phyloP scores from a whole-genome alignment of 2,113 vertebrate genomes.

The Seriola rivoliana region DNA sequence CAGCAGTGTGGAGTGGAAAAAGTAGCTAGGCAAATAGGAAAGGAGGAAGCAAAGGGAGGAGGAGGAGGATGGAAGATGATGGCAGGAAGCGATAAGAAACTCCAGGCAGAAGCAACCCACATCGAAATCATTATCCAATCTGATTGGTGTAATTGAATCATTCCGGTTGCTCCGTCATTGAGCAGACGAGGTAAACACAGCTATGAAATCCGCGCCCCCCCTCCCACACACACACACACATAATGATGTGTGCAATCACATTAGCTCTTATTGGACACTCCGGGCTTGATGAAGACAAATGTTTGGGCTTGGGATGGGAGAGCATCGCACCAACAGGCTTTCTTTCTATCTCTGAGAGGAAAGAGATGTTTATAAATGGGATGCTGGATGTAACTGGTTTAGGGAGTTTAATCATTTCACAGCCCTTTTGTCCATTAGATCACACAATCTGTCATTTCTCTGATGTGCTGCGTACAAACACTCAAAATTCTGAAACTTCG shows the following conservation, averaged over 20 bases:
- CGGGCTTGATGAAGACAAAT: conserved; percentile 81
- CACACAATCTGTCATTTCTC: conserved; percentile 17
- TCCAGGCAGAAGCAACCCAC: conserved; percentile 73
- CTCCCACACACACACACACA: conserved; percentile 22
- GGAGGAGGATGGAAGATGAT: conserved; percentile 38
- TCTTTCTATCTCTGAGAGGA: conserved; percentile 54
- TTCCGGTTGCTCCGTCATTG: conserved; percentile 79
- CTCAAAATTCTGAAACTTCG: conserved; percentile 2
- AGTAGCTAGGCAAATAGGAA: conserved; percentile 24
- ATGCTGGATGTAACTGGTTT: conserved; percentile 58
- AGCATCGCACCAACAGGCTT: conserved; percentile 52
- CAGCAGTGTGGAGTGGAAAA: conserved; percentile 23
- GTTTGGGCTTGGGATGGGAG: conserved; percentile 62
- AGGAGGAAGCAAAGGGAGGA: not conserved
- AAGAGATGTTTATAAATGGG: conserved; percentile 57
- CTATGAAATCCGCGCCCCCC: conserved; percentile 70
- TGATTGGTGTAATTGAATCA: conserved; percentile 84
- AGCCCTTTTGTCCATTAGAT: conserved; percentile 46
- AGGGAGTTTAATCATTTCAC: conserved; percentile 62
- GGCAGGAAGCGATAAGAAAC: conserved; percentile 75
- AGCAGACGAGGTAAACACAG: conserved; percentile 80
- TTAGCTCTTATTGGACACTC: conserved; percentile 83
- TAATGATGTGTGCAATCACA: conserved; percentile 81
- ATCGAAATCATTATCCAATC: conserved; percentile 81
- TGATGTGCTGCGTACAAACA: conserved; percentile 11